Evolutionary conservation across 2,888 invertebrate genomes (phyloP).

Genomic region (Ophion obscuratus): DNA sequence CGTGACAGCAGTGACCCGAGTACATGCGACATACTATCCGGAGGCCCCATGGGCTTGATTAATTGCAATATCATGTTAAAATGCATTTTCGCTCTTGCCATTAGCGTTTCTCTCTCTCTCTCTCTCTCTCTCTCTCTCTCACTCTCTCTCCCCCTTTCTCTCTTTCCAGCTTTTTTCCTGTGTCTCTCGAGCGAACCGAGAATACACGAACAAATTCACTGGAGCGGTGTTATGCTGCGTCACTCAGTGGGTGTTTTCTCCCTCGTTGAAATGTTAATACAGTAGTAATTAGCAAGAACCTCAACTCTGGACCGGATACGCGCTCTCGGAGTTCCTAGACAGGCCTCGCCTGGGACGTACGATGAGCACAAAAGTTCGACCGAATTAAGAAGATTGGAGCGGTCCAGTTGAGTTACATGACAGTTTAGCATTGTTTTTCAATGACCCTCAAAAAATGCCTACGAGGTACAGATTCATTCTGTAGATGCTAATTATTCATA

Average conservation of each 20-base stretch:
- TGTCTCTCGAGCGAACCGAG: not conserved
- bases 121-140: constrained; percentile 11
- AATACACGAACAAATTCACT: constrained; percentile 33
- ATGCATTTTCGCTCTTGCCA: constrained; percentile 49
- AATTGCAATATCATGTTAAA: constrained; percentile 65
- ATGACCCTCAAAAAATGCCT: too few species aligned
- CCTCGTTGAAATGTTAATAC: constrained; percentile 33
- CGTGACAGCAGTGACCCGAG: constrained; percentile 46
- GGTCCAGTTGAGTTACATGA: too few species aligned
- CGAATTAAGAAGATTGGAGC: too few species aligned
- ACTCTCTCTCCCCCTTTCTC: not conserved
- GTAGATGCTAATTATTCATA: too few species aligned
- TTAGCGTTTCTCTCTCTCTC: constrained; percentile 20
- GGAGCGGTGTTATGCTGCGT: not conserved
- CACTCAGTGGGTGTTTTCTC: not conserved
- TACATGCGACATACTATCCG: constrained; percentile 18
- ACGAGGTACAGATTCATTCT: too few species aligned
- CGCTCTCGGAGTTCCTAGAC: not conserved
- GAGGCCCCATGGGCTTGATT: constrained; percentile 55
- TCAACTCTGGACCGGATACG: not conserved
- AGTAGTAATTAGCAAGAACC: constrained; percentile 22
- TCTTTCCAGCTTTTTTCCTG: not conserved
- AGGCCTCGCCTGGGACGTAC: not conserved
- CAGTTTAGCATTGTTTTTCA: too few species aligned
- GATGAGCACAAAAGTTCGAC: not conserved